These are phyloP conservation scores for Lagopus leucura DNA, from an alignment of 2,113 vertebrate species.

Conservation along the genomic window DNA sequence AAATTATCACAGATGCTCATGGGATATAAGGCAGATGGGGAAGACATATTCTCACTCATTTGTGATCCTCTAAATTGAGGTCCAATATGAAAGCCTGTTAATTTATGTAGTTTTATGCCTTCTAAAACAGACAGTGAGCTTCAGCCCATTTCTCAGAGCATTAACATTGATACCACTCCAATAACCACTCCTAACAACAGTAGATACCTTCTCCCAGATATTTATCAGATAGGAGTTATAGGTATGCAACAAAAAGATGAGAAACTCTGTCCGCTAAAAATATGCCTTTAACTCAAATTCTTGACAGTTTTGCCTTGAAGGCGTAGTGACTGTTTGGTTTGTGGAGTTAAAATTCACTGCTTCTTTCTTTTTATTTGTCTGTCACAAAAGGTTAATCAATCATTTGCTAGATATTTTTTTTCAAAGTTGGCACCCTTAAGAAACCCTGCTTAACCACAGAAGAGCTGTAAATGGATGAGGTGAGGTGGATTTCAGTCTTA, in stretches of 20 bases:
- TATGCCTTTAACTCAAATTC: background rate
- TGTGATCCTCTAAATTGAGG: background rate
- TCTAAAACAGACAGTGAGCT: background rate
- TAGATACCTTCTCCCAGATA: background rate
- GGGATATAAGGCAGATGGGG: background rate
- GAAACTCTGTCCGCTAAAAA: background rate
- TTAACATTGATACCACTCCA: background rate
- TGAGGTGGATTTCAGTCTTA: background rate
- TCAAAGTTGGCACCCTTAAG: background rate
- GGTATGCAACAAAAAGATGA: background rate
- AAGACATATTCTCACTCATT: background rate
- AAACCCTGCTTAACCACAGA: background rate
- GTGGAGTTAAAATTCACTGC: background rate
- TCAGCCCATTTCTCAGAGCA: background rate
- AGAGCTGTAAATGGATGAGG: background rate
- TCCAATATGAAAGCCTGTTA: fast-evolving
- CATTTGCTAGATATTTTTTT: background rate
- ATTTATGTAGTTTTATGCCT: background rate
- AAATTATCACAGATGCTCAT: background rate
- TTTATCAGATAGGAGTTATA: background rate
- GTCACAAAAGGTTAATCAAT: background rate
- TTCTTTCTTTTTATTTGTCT: background rate
- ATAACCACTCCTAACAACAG: background rate
- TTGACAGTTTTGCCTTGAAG: background rate
- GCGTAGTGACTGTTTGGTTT: background rate